Evolutionary conservation across 2,113 vertebrate genomes (phyloP).

Genomic region (Lethenteron camtschaticum): DNA sequence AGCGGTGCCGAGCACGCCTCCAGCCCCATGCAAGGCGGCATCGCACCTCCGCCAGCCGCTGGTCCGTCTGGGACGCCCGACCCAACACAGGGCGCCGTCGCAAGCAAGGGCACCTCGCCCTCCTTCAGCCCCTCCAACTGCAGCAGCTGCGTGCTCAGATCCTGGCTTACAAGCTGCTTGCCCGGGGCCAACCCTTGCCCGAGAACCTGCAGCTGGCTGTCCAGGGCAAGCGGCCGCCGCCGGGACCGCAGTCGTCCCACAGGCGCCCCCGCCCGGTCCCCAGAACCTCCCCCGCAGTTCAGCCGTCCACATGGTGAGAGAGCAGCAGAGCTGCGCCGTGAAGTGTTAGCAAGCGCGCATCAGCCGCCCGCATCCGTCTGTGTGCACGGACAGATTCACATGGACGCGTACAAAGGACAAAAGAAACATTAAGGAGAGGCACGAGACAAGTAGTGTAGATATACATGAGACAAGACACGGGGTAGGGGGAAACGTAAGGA

Average conservation of each 20-base stretch:
- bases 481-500: too few relatives aligned
- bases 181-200: constrained; percentile 70
- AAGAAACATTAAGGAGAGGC: background rate
- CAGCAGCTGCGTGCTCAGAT: constrained; percentile 95
- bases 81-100: constrained; percentile 44
- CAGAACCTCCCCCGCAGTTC: constrained; percentile 23
- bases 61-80: constrained; percentile 55
- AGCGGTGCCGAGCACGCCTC: constrained; percentile 63
- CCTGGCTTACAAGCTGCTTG: constrained; percentile 87
- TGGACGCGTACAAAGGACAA: background rate
- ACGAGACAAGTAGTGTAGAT: background rate
- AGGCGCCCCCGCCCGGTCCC: constrained; percentile 16
- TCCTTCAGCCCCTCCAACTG: constrained; percentile 74
- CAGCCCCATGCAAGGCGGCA: constrained; percentile 80
- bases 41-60: constrained; percentile 57
- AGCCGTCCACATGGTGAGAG: constrained; percentile 49
- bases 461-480: too few relatives aligned
- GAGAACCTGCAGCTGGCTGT: constrained; percentile 92
- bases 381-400: background rate
- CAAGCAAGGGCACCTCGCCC: constrained; percentile 51
- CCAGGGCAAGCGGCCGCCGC: constrained; percentile 76
- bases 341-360: too few relatives aligned
- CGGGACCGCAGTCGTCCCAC: constrained; percentile 58
- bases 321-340: too few relatives aligned
- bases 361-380: too few relatives aligned